Conservation (phyloP, 2,113 vertebrate genomes). For the Peromyscus maniculatus region DNA sequence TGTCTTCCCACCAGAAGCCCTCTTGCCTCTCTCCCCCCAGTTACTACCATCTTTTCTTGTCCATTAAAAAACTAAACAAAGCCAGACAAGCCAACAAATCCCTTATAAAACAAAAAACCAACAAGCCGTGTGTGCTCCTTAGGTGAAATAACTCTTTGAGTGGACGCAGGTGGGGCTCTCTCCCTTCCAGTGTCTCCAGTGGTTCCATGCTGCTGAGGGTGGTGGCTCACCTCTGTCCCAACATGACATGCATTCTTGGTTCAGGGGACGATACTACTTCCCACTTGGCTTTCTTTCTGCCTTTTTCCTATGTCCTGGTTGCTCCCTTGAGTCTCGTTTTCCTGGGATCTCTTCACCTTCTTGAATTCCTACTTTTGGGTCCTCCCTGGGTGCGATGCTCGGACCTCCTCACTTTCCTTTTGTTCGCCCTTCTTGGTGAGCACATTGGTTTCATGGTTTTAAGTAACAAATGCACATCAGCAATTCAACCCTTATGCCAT, state of each 20-base stretch:
- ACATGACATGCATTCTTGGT: background rate
- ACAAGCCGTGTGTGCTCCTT: background rate
- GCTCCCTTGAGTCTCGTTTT: background rate
- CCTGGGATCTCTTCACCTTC: background rate
- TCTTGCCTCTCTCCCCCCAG: background rate
- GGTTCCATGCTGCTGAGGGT: background rate
- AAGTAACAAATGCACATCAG: background rate
- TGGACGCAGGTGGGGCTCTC: background rate
- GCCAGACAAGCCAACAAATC: background rate
- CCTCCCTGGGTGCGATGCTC: background rate
- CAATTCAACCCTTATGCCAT: background rate
- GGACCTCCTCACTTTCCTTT: background rate
- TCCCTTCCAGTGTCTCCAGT: background rate
- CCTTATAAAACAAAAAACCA: background rate
- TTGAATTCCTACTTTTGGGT: background rate
- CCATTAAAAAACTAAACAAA: background rate
- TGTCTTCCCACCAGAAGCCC: background rate
- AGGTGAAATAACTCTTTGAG: background rate
- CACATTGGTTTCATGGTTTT: constrained; percentile 3
- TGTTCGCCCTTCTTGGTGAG: background rate
- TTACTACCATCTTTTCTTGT: constrained; percentile 31
- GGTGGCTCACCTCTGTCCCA: background rate
- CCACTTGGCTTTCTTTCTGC: background rate
- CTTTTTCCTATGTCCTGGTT: background rate
- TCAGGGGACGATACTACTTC: background rate